Evolutionary conservation across 2,888 invertebrate genomes (phyloP), one percentile per base, ranked within the genome.

Genomic region (Drosophila rellima): DNA sequence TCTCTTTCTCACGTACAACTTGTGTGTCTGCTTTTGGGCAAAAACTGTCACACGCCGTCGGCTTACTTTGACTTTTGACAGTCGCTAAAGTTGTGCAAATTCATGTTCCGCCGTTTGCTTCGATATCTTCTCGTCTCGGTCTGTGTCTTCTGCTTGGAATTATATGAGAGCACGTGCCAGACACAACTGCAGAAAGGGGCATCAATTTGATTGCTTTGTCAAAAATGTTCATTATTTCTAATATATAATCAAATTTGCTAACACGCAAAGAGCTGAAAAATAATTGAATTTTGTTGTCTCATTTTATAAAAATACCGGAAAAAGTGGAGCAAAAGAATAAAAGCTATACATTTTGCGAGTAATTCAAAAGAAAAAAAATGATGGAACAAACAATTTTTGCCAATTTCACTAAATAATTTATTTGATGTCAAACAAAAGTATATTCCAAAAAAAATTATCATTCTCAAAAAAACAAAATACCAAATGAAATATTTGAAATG

Each of bases 1-100:
- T 1, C 18, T 50, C 39, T 42, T 35, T 31, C 72, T 63, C 74
- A 75, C 75, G 78, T 78, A 74, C 69, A 44, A 47, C 52, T 67
- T 56, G 62, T 76, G 42, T 65, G 62, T 78, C 78, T 70, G 60
- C 55, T 66, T 48, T 77, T 64, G 63, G 70, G 59, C 65, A 74
- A 62, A 71, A 81, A 79, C 61, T 78, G 82, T 77, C 82, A 74
- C 66, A 78, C 62, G 75, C 65, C 63, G 83, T 88, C 84, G 81
- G 87, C 81, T 88, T 80, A 76, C 63, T 66, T 72, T 81, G 87
- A 87, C 84, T 88, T 88, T 79, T 86, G 89, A 88, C 84, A 86
- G 79, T 62, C 59, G 63, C 44, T 23, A 71, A 77, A 76, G 76
- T 88, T 88, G 71, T 82, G 85, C 72, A 76, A 86, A 74, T 78